Base-by-base conservation (phyloP, 2,888 invertebrate species). In the Laothoe populi region DNA sequence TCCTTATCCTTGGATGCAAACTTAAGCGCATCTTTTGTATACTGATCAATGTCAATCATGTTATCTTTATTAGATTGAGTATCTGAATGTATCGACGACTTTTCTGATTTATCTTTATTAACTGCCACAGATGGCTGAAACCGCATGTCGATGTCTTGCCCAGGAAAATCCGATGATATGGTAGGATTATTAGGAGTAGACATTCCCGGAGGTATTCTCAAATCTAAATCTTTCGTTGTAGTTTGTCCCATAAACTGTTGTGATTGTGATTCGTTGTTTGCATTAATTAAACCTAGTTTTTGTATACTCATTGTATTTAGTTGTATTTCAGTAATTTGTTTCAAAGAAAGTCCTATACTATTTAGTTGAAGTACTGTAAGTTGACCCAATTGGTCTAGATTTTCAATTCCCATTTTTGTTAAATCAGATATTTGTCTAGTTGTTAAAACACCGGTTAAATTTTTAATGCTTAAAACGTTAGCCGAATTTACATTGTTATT, bases 301-400 rank as follows among this genome's bases (percentile, higher is more conserved):
- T 93, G 93, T 75, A 94, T 94, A 71, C 91, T 94, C 85, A 94
- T 91, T 8, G 94, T 94, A 80, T 94, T 95, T 62, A 94, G 80
- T 74, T 95, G 95, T 69, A 95, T 94, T 77, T 95, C 95, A 38
- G 93, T 93, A 59, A 95, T 94, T 82, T 95, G 94, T 72, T 90
- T 88, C 62, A 94, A 81, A 4, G 94, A 94, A 60, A 95, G 85
- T 13, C 95, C 95, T 70, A 94, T 93, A 73, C 92, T 93, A 75
- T 94, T 94, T 53, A 95, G 78, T 71, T 95, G 94, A 40, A 94
- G 89, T 64, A 95, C 94, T 49, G 94, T 95, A 62, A 95, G 82
- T 75, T 94, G 94, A 66, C 94, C 90, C 68, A 95, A 83, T 73
- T 95, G 94, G 71, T 95, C 94, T 74, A 95, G 86, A 81, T 94